A percentile compares a stretch with the other conserved stretches of the same genome.
Conservation (phyloP, 2,113 vertebrate species). For the Lichenostomus cassidix region DNA sequence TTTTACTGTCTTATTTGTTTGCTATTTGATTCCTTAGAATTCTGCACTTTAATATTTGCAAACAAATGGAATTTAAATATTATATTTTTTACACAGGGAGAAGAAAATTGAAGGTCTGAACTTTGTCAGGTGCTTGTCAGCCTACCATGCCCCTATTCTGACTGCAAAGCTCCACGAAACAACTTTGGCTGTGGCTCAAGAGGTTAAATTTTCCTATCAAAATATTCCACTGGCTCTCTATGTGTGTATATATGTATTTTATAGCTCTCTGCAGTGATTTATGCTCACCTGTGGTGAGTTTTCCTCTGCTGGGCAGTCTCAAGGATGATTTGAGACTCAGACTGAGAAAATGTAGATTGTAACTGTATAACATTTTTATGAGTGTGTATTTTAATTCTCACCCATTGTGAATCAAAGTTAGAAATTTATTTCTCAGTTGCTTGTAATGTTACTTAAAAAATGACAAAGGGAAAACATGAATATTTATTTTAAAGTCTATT, state of each 20-base stretch:
- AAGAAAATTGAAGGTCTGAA: conserved; percentile 94
- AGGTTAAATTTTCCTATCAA: conserved; percentile 76
- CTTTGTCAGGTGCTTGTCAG: conserved; percentile 83
- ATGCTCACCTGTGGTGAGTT: not conserved
- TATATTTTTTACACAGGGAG: conserved; percentile 77
- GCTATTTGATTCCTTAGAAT: not conserved
- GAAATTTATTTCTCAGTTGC: not conserved
- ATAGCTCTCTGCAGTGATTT: not conserved
- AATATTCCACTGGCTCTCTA: not conserved
- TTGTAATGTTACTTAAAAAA: not conserved
- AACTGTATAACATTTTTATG: not conserved
- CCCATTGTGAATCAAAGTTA: not conserved
- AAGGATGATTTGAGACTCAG: not conserved
- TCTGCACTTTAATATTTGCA: rapidly evolving
- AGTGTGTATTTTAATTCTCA: not conserved
- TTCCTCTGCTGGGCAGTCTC: not conserved
- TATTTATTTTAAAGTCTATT: not conserved
- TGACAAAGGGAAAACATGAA: not conserved
- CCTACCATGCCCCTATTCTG: conserved; percentile 82
- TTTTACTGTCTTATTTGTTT: not conserved
- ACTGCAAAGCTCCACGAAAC: conserved; percentile 87
- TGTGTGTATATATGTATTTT: not conserved
- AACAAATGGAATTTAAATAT: not conserved
- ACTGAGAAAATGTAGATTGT: not conserved
- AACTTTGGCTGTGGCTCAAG: conserved; percentile 85